phyloP scores from a whole-genome alignment of 2,113 vertebrate species.

The Phalacrocorax carbo region DNA sequence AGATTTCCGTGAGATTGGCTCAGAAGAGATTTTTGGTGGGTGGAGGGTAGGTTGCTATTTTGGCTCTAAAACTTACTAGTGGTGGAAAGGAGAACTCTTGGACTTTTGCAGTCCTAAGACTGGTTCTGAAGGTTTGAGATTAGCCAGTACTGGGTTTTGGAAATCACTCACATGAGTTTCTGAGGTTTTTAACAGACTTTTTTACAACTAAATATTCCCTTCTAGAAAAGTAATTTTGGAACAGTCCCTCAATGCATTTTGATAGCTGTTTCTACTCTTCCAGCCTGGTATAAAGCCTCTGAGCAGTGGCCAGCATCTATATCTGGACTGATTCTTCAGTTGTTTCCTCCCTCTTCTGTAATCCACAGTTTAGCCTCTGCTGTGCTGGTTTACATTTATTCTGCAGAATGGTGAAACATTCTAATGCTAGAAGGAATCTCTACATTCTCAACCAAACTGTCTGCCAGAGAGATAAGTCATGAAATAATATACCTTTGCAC shows the following conservation, averaged over 20 bases:
- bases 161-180: neutral
- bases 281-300: neutral
- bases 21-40: neutral
- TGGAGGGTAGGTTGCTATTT: neutral
- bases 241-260: neutral
- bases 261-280: neutral
- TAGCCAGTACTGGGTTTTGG: neutral
- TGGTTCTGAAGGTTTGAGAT: neutral
- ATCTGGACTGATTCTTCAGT: neutral
- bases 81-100: neutral
- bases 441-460: conserved; percentile 11
- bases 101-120: neutral
- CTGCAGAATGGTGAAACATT: neutral
- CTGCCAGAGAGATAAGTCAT: conserved; percentile 58
- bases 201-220: neutral
- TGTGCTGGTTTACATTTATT: conserved; percentile 40
- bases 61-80: neutral
- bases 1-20: neutral
- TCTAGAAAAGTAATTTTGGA: neutral
- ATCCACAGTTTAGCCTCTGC: neutral
- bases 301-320: neutral
- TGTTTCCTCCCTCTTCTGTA: neutral
- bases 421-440: conserved; percentile 38
- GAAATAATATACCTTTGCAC: conserved; percentile 52
- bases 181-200: neutral